Base-by-base conservation (phyloP, 2,888 invertebrate genomes). In the Apodemia duryi region DNA sequence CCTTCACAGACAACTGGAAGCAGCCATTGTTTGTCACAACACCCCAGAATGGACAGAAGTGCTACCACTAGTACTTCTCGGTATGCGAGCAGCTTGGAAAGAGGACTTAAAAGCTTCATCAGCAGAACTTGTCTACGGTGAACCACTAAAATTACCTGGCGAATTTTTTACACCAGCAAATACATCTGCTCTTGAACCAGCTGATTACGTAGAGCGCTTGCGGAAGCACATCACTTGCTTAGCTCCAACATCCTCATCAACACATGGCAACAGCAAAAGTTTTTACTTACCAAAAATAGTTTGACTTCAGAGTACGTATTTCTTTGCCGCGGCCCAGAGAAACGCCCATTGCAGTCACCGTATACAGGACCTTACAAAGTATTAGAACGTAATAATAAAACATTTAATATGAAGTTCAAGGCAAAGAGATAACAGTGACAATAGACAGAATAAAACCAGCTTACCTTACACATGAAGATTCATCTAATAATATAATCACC, bases 341-440 rank as follows among this genome's bases (percentile, higher is more conserved):
- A 29, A 54, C 28, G 54, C 2, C 11, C 74, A 0, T 63, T 76
- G 2, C 70, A 74, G 51, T 72, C 76, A 0, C 70, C 75, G 1
- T 76, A 76, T 61, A 65, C 74, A 0, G 75, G 75, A 1, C 77
- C 76, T 6, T 65, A 73, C 28, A 43, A 66, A 29, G 73, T 75
- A 1, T 1, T 75, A 1, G 49, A 66, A 28, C 62, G 73, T 38
- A 65, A 65, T 0, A 70, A 61, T 2, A 76, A 74, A 63, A 49
- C 64, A 2, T 72, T 71, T 38, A 74, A 69, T 0, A 63, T 1
- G 6, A 46, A 5, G 38, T 71, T 0, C 70, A 70, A n/a, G 70
- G 70, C 29, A 72, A 71, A 60, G 29, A n/a, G 1, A 68, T 68
- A 6, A 72, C 70, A 32, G 71, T 74, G 6, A 65, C 71, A 0